phyloP scores from a whole-genome alignment of 2,888 invertebrate species.

The Acrobasis suavella region DNA sequence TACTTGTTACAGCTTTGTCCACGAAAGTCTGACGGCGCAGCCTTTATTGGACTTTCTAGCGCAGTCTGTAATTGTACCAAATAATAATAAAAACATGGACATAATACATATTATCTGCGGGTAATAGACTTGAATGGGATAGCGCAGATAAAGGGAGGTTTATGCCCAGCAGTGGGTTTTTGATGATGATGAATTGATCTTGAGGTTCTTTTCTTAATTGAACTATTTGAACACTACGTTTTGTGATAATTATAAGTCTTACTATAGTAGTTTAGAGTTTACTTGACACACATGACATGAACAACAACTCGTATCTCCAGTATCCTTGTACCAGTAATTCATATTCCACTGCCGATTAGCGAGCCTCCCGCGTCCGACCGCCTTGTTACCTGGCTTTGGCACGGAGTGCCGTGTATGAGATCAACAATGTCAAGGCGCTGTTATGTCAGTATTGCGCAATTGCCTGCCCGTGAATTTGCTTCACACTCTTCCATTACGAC shows the following conservation, averaged over 20 bases:
- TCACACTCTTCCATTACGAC: conserved; percentile 23
- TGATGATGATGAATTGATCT: no score
- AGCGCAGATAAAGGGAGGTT: no score
- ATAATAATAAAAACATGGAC: no score
- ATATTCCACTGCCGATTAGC: conserved; percentile 45
- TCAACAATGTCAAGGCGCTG: conserved; percentile 73
- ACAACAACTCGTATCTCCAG: conserved; percentile 14
- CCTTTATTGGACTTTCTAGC: no score
- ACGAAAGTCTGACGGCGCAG: no score
- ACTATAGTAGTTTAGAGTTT: background rate
- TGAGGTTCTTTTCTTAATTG: background rate
- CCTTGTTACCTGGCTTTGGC: conserved; percentile 52
- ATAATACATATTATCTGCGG: no score
- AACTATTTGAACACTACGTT: background rate
- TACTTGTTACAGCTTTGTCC: no score
- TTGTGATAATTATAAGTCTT: background rate
- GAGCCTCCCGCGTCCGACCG: conserved; percentile 39
- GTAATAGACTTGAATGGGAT: no score
- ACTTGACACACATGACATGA: background rate
- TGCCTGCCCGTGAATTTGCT: conserved; percentile 32
- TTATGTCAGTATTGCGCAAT: conserved; percentile 61
- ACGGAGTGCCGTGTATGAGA: conserved; percentile 54
- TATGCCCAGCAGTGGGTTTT: no score
- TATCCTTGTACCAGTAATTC: conserved; percentile 45
- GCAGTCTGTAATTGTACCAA: no score